phyloP scores from a whole-genome alignment of 2,888 invertebrate genomes.

The Zygaena filipendulae region DNA sequence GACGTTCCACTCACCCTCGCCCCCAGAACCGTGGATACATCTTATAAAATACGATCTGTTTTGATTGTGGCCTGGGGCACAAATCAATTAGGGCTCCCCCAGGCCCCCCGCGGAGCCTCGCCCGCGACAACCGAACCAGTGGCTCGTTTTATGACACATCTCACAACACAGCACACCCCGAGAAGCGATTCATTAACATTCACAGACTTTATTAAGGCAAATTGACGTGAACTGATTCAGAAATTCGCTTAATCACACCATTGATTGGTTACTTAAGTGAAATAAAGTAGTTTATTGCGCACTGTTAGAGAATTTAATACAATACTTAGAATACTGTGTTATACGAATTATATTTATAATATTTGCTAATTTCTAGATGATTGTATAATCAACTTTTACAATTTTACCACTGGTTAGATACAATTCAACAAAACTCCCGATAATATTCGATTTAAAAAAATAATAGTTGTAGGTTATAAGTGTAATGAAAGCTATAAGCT shows the following conservation, averaged over 20 bases:
- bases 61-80: slow-evolving; percentile 71
- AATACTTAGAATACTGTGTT: too few relatives aligned
- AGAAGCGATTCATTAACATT: slow-evolving; percentile 64
- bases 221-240: slow-evolving; percentile 43
- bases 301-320: too few relatives aligned
- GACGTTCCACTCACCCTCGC: slow-evolving; percentile 41
- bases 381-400: too few relatives aligned
- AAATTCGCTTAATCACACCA: slow-evolving; percentile 23
- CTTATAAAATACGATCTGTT: slow-evolving; percentile 71
- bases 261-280: too few relatives aligned
- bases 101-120: slow-evolving; percentile 42
- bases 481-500: slow-evolving; percentile 39
- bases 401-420: too few relatives aligned
- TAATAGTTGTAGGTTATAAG: too few relatives aligned
- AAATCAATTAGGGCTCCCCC: slow-evolving; percentile 64
- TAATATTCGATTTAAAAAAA: too few relatives aligned
- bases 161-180: slow-evolving; percentile 44
- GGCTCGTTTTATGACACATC: slow-evolving; percentile 67
- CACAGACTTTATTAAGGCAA: slow-evolving; percentile 59
- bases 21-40: slow-evolving; percentile 49
- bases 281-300: too few relatives aligned
- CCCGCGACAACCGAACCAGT: slow-evolving; percentile 61
- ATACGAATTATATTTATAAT: too few relatives aligned
- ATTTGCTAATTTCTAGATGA: too few relatives aligned
- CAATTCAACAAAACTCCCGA: too few relatives aligned